Conservation (phyloP, 64 coral and sea anemone species). For the Porites lutea region DNA sequence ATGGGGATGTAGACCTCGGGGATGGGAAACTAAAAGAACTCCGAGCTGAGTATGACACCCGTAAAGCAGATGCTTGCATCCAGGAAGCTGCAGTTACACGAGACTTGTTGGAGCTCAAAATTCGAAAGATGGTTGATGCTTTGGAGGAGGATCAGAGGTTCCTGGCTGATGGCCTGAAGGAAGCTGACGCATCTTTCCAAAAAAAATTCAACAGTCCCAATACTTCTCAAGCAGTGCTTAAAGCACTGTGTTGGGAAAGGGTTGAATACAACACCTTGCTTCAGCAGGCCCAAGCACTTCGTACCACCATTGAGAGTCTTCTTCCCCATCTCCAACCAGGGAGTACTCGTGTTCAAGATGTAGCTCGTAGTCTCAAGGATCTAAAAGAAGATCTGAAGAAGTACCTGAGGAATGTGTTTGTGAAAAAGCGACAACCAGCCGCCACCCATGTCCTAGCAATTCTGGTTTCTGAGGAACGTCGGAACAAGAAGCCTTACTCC, state of each 20-base stretch:
- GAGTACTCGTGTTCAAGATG: not conserved
- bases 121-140: not conserved
- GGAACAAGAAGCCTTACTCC: constrained; percentile 39
- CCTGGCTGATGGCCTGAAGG: constrained; percentile 13
- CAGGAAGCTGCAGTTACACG: not conserved
- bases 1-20: not conserved
- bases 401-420: constrained; percentile 52
- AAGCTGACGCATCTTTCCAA: not conserved
- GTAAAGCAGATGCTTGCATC: not conserved
- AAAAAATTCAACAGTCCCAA: constrained; percentile 45
- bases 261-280: constrained; percentile 61
- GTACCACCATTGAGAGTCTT: not conserved
- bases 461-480: constrained; percentile 40
- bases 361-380: not conserved
- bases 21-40: constrained; percentile 2
- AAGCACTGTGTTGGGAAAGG: constrained; percentile 54
- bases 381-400: not conserved
- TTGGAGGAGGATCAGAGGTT: not conserved
- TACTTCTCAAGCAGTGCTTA: constrained; percentile 1
- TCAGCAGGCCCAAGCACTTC: constrained; percentile 34
- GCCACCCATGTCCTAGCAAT: constrained; percentile 55
- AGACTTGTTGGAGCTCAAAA: not conserved
- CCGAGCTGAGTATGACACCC: not conserved
- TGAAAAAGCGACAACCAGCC: constrained; percentile 59
- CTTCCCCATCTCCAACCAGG: not conserved